Base-by-base conservation (phyloP, 1,140 invertebrate species). In the Bilobella aurantiaca region DNA sequence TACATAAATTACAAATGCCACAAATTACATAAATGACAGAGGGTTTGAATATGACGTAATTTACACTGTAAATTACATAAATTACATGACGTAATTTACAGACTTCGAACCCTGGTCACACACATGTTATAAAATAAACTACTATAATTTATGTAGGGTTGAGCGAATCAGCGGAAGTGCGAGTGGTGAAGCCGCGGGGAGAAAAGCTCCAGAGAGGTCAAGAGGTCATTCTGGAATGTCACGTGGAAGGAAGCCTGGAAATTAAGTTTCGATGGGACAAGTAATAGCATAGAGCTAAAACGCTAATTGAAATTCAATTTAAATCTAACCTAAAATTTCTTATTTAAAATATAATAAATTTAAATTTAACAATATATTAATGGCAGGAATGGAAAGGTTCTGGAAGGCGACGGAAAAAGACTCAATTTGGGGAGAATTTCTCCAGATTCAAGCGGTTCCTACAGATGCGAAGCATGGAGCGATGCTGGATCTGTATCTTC, bases 231-330 rank as follows among this genome's bases (percentile, higher is more conserved):
- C 79, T 91, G 32, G 82, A 84, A 69, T 91, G 88, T 78, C 83
- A 86, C 70, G 83, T 86, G 61, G 85, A 87, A 37, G 87, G 87
- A 27, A 86, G 84, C 69, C 84, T 86, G 25, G 84, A 87, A 63
- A 82, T 89, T 49, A 78, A 81, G 68, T 84, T 85, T 73, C 82
- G 88, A 74, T 91, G 88, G 88, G 89, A 86, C 78, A 82, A 81
- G 84, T 84, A 75, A 75, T 28, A 21, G 12, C 8, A 8, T 12
- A 56, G 25, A 23, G 14, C 49, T 25, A 5, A 56, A 56, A 56
- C 23, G 14, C 14, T 42, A n/a, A 8, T 12, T 42, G n/a, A 42
- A 42, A 42, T n/a, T n/a, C n/a, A n/a, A n/a, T n/a, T n/a, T n/a
- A n/a, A n/a, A n/a, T n/a, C n/a, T n/a, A 56, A 56, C 25, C 21